phyloP scores from a whole-genome alignment of 1,140 invertebrate genomes.

The Drosophila ananassae region DNA sequence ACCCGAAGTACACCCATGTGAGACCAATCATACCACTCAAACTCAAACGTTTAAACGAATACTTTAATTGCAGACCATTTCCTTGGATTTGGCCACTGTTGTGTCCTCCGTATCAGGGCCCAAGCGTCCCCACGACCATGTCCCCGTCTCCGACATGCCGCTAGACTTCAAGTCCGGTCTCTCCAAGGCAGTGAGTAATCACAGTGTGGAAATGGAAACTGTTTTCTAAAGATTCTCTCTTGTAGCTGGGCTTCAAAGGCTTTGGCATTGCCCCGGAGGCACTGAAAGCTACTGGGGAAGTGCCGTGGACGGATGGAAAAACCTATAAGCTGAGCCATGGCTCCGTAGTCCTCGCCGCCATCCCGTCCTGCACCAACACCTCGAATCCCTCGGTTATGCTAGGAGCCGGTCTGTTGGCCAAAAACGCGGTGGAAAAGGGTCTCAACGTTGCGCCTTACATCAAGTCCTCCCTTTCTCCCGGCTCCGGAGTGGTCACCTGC shows the following conservation, averaged over 20 bases:
- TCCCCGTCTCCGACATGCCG: slow-evolving; percentile 96
- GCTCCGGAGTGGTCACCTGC: slow-evolving; percentile 98
- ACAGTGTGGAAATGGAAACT: background rate
- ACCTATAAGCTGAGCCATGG: slow-evolving; percentile 95
- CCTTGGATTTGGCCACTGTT: slow-evolving; percentile 94
- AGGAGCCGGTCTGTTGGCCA: slow-evolving; percentile 96
- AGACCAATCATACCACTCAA: background rate
- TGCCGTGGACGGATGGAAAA: slow-evolving; percentile 92
- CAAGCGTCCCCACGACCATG: slow-evolving; percentile 97
- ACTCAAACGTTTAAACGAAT: background rate
- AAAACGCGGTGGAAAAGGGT: slow-evolving; percentile 97
- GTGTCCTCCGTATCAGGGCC: slow-evolving; percentile 98
- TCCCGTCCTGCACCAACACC: slow-evolving; percentile 99
- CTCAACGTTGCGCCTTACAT: slow-evolving; percentile 95
- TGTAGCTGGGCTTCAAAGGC: slow-evolving; percentile 96
- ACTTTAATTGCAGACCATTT: slow-evolving; percentile 87
- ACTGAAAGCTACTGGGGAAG: slow-evolving; percentile 87
- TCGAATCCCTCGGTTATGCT: slow-evolving; percentile 99
- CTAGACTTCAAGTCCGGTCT: slow-evolving; percentile 94
- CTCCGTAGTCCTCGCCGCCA: slow-evolving; percentile 98
- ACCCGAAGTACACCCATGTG: slow-evolving; percentile 94
- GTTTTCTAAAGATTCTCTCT: slow-evolving; percentile 26
- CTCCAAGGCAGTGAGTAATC: slow-evolving; percentile 91
- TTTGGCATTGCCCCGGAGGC: slow-evolving; percentile 92
- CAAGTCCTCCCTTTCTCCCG: slow-evolving; percentile 98